Evolutionary conservation across 1,140 invertebrate species (phyloP).

Genomic region (Drosophila eugracilis): DNA sequence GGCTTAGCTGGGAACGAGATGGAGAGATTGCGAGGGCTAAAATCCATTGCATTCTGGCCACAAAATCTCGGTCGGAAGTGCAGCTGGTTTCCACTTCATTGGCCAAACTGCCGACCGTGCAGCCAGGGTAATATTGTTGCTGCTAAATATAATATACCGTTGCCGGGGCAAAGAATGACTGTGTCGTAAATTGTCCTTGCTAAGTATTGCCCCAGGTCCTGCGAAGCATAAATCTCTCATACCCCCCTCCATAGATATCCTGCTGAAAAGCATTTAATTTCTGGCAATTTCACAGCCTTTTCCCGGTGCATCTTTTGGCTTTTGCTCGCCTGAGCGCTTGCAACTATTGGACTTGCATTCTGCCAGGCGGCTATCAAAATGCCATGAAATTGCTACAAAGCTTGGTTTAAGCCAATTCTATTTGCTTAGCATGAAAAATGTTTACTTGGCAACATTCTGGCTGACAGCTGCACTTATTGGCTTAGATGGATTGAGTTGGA

Average conservation of each 20-base stretch:
- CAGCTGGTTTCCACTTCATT: conserved; percentile 42
- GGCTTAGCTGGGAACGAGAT: conserved; percentile 9
- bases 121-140: conserved; percentile 27
- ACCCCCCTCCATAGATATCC: conserved; percentile 5
- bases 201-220: not conserved
- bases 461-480: conserved; percentile 43
- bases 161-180: conserved; percentile 24
- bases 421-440: conserved; percentile 31
- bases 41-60: conserved; percentile 15
- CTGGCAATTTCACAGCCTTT: conserved; percentile 19
- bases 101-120: not conserved
- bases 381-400: conserved; percentile 26
- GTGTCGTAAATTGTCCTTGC: conserved; percentile 34
- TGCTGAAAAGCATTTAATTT: conserved; percentile 41
- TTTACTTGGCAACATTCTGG: conserved; percentile 12
- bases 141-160: conserved; percentile 45
- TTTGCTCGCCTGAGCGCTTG: conserved; percentile 13
- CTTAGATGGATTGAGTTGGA: conserved; percentile 15
- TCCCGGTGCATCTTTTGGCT: conserved; percentile 20
- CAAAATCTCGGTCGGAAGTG: conserved; percentile 44
- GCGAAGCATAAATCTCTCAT: conserved; percentile 20
- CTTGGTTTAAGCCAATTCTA: conserved; percentile 6
- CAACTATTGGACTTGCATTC: conserved; percentile 26
- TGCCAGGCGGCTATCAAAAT: conserved; percentile 8
- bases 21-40: conserved; percentile 3